phyloP scores from a whole-genome alignment of 2,797 vertebrate genomes.

The Knipowitschia caucasica region DNA sequence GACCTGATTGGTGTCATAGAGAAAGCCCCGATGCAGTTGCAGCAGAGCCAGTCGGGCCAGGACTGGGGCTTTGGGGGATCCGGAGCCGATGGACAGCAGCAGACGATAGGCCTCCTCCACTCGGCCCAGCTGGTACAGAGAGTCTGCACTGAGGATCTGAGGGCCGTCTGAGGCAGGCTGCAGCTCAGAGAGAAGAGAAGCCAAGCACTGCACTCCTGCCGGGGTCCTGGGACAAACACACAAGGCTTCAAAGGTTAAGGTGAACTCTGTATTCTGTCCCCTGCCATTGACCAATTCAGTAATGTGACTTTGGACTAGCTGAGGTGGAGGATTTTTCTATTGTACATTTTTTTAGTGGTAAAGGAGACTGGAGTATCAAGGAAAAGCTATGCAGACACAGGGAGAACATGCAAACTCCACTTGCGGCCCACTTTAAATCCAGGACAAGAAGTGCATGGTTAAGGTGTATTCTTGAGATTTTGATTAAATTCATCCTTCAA shows the following conservation, averaged over 20 bases:
- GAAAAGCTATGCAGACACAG: too few relatives aligned
- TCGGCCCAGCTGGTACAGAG: conserved; percentile 84
- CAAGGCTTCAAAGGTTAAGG: neutral
- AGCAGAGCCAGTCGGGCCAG: conserved; percentile 85
- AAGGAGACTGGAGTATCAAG: too few relatives aligned
- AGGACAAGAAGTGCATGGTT: too few relatives aligned
- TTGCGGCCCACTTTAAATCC: too few relatives aligned
- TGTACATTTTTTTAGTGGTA: too few relatives aligned
- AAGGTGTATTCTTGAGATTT: too few relatives aligned
- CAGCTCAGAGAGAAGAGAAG: conserved; percentile 83
- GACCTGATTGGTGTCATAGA: conserved; percentile 85
- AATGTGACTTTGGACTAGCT: too few relatives aligned
- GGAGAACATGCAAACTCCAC: too few relatives aligned
- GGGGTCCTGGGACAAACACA: conserved; percentile 71
- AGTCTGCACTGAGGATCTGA: conserved; percentile 83
- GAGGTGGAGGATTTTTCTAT: too few relatives aligned
- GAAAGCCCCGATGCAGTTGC: conserved; percentile 86
- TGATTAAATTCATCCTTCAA: too few relatives aligned
- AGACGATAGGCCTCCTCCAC: conserved; percentile 85
- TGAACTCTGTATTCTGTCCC: too few relatives aligned
- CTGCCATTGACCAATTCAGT: too few relatives aligned
- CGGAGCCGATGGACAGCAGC: conserved; percentile 76
- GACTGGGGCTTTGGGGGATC: conserved; percentile 74
- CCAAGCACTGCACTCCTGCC: conserved; percentile 83
- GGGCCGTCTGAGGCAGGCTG: conserved; percentile 75